Evolutionary conservation across 1,140 invertebrate genomes (phyloP).

Genomic region (Pollicipes pollicipes): DNA sequence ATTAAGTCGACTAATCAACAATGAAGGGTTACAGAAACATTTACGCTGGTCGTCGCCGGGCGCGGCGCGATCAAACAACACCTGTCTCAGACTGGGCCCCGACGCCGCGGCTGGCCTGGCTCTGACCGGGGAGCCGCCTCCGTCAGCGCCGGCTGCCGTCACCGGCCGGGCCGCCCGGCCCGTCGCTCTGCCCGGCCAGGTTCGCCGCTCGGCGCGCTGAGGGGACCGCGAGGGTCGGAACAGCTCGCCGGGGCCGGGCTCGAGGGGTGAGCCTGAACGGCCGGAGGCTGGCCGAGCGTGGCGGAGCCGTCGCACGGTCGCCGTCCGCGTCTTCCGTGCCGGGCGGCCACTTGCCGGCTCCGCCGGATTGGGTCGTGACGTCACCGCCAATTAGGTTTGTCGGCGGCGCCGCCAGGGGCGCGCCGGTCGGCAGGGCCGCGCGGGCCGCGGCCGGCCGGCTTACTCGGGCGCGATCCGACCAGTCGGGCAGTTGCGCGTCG

Average conservation of each 20-base stretch:
- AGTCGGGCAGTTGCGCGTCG: background rate
- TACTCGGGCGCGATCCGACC: background rate
- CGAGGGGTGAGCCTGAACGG: no score
- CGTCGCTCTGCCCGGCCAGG: no score
- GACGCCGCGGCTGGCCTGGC: background rate
- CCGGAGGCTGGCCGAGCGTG: background rate
- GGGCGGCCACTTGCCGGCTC: background rate
- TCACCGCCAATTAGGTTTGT: background rate
- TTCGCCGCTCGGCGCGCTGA: no score
- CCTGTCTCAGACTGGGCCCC: background rate
- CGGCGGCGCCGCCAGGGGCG: background rate
- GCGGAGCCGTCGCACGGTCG: no score
- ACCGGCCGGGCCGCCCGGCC: no score
- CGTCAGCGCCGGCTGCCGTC: no score
- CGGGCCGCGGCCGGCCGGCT: background rate
- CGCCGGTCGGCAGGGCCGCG: background rate
- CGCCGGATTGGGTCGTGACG: background rate
- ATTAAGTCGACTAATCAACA: background rate
- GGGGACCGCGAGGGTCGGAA: background rate
- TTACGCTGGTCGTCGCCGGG: background rate
- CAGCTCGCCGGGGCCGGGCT: background rate
- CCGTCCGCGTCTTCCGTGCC: background rate
- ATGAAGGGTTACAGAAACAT: constrained; percentile 1
- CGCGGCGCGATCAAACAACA: background rate
- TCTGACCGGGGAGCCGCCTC: no score